A percentile compares a stretch with the other conserved stretches of the same genome.
phyloP scores from a whole-genome alignment of 2,797 vertebrate species.

The Hozukius guyotensis region DNA sequence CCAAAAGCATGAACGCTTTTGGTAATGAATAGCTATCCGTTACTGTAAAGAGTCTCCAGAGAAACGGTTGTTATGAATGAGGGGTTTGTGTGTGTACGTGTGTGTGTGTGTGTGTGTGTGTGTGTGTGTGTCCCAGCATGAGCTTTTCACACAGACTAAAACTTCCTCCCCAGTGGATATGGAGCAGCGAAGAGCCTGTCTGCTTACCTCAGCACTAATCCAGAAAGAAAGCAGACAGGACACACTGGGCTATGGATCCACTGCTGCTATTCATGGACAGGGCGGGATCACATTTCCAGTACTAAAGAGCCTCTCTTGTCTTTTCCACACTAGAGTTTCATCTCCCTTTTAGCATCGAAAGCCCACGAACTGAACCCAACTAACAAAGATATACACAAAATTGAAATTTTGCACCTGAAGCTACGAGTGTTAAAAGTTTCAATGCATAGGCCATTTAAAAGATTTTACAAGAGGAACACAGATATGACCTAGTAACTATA shows the following conservation, averaged over 20 bases:
- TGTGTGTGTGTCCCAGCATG: constrained; percentile 27
- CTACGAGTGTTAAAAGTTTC: neutral
- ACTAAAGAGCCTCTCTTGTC: constrained; percentile 13
- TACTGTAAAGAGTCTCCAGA: constrained; percentile 62
- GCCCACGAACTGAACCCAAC: neutral
- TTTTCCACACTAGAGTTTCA: constrained; percentile 13
- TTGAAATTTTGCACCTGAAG: neutral
- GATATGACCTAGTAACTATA: neutral
- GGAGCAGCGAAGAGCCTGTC: constrained; percentile 50
- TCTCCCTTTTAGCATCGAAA: neutral
- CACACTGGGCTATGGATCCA: constrained; percentile 36
- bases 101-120: constrained; percentile 3
- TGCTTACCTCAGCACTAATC: constrained; percentile 71
- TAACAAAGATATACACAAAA: neutral
- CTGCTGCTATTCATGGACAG: constrained; percentile 60
- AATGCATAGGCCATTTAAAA: neutral
- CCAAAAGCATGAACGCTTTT: constrained; percentile 57
- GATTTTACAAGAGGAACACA: neutral
- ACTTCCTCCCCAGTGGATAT: constrained; percentile 52
- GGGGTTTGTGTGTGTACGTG: constrained; percentile 22
- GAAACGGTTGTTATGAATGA: constrained; percentile 56
- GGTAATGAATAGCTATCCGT: constrained; percentile 73
- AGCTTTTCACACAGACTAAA: constrained; percentile 53
- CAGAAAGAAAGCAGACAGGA: constrained; percentile 39
- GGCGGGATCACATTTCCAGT: constrained; percentile 51